Evolutionary conservation across 2,113 vertebrate genomes (phyloP), one percentile per base, ranked within the genome.

Genomic region (Pteruthius melanotis): DNA sequence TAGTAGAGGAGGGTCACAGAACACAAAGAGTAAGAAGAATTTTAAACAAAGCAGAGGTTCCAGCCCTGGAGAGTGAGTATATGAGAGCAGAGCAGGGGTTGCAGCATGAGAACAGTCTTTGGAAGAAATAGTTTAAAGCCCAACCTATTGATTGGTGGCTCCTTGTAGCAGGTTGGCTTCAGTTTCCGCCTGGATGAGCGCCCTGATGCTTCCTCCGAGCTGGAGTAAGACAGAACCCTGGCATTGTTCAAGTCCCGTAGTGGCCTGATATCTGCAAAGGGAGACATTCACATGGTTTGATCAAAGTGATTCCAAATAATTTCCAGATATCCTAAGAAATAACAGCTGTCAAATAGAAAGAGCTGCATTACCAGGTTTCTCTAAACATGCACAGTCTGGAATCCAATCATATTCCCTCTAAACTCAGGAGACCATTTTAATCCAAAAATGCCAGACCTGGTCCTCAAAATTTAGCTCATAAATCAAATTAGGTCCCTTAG

Each of bases 101-200:
- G 39, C 47, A 93, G 40, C 70, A 84, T 17, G 31, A 37, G 16
- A 71, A 63, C 7, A 60, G 39, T 13, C 18, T 70, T 4, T 6
- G 40, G 7, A 74, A 70, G 40, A 11, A 71, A 75, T 8, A 63
- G 20, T 68, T 90, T 64, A 84, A 95, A 89, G 52, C 50, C 92
- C 63, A 63, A 97, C 97, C 92, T 94, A 2, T 49, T 74, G 18
- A 98, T 10, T 28, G 24, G n/a, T 21, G 97, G 98, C 64, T 97
- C 97, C 66, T 79, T 37, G 24, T 98, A 98, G 93, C 76, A 94
- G 65, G 42, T 6, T 57, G 94, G 81, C 11, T 69, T 78, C 49
- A 4, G 77, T 27, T 65, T 96, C 68, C 66, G 83, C 39, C 80
- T 90, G 15, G 30, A 66, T 24, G 47, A 23, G 44, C 15, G 22